Conservation (phyloP, 2,888 invertebrate species). For the Eupithecia pulchellata region DNA sequence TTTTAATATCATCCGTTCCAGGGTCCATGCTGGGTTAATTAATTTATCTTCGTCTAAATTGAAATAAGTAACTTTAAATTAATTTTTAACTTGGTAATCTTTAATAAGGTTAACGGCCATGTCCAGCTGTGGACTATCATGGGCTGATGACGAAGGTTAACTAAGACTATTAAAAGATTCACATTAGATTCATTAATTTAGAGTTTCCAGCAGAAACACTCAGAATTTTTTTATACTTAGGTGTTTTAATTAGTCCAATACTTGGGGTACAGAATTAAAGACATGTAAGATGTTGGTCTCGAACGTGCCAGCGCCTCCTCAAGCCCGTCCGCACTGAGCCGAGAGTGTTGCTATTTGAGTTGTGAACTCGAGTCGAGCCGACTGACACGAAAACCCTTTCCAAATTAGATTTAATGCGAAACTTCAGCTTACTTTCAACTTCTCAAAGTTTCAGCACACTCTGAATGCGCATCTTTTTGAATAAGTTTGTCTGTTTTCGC, state of each 20-base stretch:
- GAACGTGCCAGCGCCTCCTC: not conserved
- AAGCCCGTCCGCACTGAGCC: conserved; percentile 22
- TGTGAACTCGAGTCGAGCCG: conserved; percentile 46
- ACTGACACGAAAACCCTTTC: conserved; percentile 58
- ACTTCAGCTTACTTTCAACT: conserved; percentile 39
- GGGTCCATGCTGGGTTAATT: not conserved
- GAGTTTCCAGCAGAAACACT: not conserved
- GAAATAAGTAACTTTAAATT: conserved; percentile 1
- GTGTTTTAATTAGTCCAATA: not conserved
- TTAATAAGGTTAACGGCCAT: no score
- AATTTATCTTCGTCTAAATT: not conserved
- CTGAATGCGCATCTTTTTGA: conserved; percentile 41
- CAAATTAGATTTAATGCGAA: conserved; percentile 57
- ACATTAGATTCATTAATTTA: no score
- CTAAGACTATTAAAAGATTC: no score
- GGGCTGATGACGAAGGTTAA: no score
- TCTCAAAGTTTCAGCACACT: conserved; percentile 28
- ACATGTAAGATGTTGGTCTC: not conserved
- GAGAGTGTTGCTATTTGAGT: conserved; percentile 45
- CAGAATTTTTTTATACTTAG: not conserved
- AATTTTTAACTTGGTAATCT: no score
- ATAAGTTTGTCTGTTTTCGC: conserved; percentile 9
- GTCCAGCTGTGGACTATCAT: no score
- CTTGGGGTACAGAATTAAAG: not conserved
- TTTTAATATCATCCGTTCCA: not conserved